Evolutionary conservation across 2,797 vertebrate genomes (phyloP).

Genomic region (Sarcoramphus papa): DNA sequence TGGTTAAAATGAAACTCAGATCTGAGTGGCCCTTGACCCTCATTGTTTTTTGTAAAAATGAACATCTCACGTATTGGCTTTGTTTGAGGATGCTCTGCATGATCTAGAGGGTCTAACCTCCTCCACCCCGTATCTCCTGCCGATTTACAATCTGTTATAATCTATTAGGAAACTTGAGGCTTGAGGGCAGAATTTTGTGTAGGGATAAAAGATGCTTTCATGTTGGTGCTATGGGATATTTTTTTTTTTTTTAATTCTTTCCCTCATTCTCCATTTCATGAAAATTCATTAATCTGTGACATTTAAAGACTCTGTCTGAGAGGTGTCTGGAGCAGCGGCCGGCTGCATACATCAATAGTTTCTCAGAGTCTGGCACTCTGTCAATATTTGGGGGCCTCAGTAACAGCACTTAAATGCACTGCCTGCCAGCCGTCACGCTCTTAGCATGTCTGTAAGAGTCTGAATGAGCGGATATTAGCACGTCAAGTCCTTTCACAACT

Average conservation of each 20-base stretch:
- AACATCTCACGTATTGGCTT: neutral
- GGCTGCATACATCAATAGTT: conserved; percentile 78
- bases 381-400: conserved; percentile 79
- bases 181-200: conserved; percentile 44
- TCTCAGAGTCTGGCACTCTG: conserved; percentile 78
- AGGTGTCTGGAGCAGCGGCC: conserved; percentile 80
- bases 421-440: conserved; percentile 70
- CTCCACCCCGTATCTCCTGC: neutral
- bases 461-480: conserved; percentile 71
- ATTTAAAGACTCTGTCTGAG: conserved; percentile 82
- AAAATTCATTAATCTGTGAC: conserved; percentile 85
- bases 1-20: neutral
- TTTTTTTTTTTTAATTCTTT: conserved; percentile 54
- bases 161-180: conserved; percentile 38
- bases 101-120: conserved; percentile 26
- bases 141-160: conserved; percentile 4
- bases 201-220: conserved; percentile 51
- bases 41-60: neutral
- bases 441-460: conserved; percentile 65
- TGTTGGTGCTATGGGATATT: conserved; percentile 44
- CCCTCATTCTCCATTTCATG: conserved; percentile 72
- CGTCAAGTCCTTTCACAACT: conserved; percentile 70
- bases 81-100: conserved; percentile 2
- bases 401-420: conserved; percentile 71
- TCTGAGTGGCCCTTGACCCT: neutral